These are phyloP conservation scores for Cosmorhoe ocellata DNA, from an alignment of 2,888 invertebrate genomes.

Conservation along the genomic window DNA sequence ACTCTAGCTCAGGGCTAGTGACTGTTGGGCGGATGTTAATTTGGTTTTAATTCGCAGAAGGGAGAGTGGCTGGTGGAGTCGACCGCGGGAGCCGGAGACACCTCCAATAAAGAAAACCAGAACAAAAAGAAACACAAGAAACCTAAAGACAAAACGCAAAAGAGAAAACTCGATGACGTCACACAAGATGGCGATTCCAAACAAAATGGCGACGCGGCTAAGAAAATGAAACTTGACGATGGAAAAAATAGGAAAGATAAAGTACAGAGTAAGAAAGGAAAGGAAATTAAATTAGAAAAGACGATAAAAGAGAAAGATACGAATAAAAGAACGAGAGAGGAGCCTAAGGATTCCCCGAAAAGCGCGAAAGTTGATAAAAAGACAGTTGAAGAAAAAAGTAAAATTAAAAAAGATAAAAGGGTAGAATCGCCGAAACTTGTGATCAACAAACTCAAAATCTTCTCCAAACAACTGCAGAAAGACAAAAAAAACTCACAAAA, in stretches of 20 bases:
- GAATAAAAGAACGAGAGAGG: slow-evolving; percentile 5
- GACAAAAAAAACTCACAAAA: slow-evolving; percentile 29
- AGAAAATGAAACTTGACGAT: slow-evolving; percentile 25
- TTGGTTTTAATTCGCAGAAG: slow-evolving; percentile 48
- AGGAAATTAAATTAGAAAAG: slow-evolving; percentile 9
- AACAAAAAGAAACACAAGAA: slow-evolving; percentile 36
- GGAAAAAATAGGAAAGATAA: slow-evolving; percentile 25
- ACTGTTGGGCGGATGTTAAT: no score
- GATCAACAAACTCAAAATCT: slow-evolving; percentile 58
- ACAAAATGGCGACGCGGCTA: slow-evolving; percentile 32
- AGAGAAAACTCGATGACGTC: slow-evolving; percentile 30
- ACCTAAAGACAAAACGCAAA: slow-evolving; percentile 27
- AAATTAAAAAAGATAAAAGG: slow-evolving; percentile 7
- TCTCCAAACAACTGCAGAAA: slow-evolving; percentile 46
- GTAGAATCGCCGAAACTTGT: slow-evolving; percentile 37
- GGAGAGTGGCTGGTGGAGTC: slow-evolving; percentile 60
- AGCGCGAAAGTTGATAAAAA: slow-evolving; percentile 13
- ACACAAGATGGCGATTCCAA: slow-evolving; percentile 2
- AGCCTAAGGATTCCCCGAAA: slow-evolving; percentile 4
- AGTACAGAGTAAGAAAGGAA: slow-evolving; percentile 35
- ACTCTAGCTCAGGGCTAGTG: no score
- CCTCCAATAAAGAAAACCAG: slow-evolving; percentile 55
- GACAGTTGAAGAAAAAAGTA: slow-evolving; percentile 1
- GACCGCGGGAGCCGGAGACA: slow-evolving; percentile 40
- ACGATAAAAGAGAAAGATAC: slow-evolving; percentile 19